Evolutionary conservation across 2,113 vertebrate species (phyloP).

Genomic region (Chamaetylas fuelleborni): DNA sequence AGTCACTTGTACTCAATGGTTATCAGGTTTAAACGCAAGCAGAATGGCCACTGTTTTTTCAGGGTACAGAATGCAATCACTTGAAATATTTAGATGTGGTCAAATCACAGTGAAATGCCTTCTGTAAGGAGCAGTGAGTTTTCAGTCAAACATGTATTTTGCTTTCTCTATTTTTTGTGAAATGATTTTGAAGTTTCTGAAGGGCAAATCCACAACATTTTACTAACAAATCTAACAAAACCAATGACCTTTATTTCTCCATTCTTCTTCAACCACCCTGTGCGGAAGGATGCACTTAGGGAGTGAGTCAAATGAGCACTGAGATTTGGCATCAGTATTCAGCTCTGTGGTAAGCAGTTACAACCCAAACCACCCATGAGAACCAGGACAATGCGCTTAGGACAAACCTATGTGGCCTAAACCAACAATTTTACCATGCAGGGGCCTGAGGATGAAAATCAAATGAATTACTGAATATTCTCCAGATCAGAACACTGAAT

Average conservation of each 20-base stretch:
- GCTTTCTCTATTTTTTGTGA: neutral
- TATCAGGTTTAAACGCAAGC: conserved; percentile 30
- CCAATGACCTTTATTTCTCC: neutral
- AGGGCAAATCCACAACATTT: neutral
- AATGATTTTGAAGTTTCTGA: neutral
- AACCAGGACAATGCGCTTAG: neutral
- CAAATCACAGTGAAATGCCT: neutral
- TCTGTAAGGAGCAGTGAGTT: neutral
- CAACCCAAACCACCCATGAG: neutral
- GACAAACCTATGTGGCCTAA: neutral
- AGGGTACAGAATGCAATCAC: neutral
- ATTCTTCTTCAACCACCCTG: neutral
- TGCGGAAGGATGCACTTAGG: neutral
- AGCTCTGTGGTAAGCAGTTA: neutral
- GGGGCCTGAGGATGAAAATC: neutral
- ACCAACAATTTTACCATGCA: neutral
- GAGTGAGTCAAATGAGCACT: neutral
- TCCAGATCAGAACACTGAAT: neutral
- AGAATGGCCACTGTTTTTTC: neutral
- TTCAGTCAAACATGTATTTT: neutral
- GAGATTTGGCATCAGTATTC: neutral
- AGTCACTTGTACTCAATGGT: neutral
- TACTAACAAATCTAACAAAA: neutral
- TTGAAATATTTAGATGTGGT: neutral
- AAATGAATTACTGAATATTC: neutral